Conservation (phyloP, 2,888 invertebrate genomes). For the Prenolepis imparis region DNA sequence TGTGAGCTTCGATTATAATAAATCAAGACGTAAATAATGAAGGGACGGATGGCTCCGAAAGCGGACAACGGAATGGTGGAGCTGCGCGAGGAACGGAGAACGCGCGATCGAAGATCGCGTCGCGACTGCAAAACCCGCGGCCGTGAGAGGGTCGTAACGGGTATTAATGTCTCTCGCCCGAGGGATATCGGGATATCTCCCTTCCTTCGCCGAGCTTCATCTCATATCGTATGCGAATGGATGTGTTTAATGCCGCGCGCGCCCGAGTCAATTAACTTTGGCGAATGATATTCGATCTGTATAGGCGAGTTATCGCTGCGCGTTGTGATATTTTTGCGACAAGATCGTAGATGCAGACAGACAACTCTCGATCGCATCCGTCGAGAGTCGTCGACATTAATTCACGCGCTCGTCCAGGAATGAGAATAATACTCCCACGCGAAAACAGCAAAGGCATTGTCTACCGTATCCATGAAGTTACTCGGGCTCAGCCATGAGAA, state of each 20-base stretch:
- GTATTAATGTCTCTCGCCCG: constrained; percentile 82
- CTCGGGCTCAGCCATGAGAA: constrained; percentile 70
- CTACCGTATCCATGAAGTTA: constrained; percentile 54
- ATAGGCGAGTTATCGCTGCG: not conserved
- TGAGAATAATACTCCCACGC: constrained; percentile 72
- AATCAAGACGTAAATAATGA: constrained; percentile 86
- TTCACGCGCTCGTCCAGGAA: constrained; percentile 10
- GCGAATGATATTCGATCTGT: constrained; percentile 29
- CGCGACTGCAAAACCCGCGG: constrained; percentile 60
- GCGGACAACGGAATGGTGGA: constrained; percentile 40
- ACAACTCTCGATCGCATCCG: not conserved
- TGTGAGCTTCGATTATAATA: constrained; percentile 85
- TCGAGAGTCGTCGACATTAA: not conserved
- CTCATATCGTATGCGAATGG: constrained; percentile 71
- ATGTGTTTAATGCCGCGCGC: constrained; percentile 66
- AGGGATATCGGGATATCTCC: constrained; percentile 65
- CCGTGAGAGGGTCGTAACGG: constrained; percentile 66
- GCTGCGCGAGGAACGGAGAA: constrained; percentile 55
- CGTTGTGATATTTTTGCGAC: constrained; percentile 20
- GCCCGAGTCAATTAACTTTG: constrained; percentile 56
- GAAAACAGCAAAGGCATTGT: constrained; percentile 77
- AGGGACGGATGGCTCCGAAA: constrained; percentile 78
- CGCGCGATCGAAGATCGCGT: constrained; percentile 79
- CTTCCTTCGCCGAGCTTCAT: constrained; percentile 63
- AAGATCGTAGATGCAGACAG: not conserved